These are phyloP conservation scores for Spodoptera frugiperda DNA, from an alignment of 1,140 invertebrate species.

Conservation along the genomic window DNA sequence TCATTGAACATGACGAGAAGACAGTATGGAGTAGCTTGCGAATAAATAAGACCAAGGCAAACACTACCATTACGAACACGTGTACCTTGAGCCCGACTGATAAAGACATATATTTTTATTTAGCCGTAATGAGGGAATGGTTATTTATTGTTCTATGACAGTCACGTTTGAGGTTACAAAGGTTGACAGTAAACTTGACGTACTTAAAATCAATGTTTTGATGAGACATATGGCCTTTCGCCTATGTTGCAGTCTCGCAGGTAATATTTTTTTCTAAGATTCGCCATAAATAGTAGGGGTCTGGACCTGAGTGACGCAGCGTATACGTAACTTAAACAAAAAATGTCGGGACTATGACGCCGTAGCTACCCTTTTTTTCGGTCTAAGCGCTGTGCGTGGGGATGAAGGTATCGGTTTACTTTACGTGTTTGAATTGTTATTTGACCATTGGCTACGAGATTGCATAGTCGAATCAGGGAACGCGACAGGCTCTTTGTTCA, in stretches of 20 bases:
- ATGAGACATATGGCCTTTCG: neutral
- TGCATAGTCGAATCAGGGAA: too few relatives aligned
- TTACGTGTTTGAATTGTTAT: too few relatives aligned
- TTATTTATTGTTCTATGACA: neutral
- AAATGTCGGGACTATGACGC: too few relatives aligned
- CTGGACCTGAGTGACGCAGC: too few relatives aligned
- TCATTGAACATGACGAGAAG: neutral
- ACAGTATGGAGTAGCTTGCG: neutral
- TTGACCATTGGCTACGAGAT: too few relatives aligned
- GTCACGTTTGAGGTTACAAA: constrained; percentile 8
- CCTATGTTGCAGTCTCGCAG: neutral
- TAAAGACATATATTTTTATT: neutral
- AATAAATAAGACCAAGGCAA: constrained; percentile 7
- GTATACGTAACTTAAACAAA: too few relatives aligned
- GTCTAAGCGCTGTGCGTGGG: too few relatives aligned
- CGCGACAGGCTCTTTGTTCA: neutral
- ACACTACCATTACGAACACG: neutral
- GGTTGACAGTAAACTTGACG: neutral
- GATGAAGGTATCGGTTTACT: too few relatives aligned
- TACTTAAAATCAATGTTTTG: neutral
- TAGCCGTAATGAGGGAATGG: neutral
- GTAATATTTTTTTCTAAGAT: too few relatives aligned
- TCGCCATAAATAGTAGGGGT: too few relatives aligned
- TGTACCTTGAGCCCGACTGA: constrained; percentile 27
- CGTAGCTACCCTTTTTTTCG: too few relatives aligned